A percentile compares a stretch with the other conserved stretches of the same genome.
These are phyloP conservation scores for Dolichotis patagonum DNA, from an alignment of 2,113 vertebrate genomes.

Conservation along the genomic window DNA sequence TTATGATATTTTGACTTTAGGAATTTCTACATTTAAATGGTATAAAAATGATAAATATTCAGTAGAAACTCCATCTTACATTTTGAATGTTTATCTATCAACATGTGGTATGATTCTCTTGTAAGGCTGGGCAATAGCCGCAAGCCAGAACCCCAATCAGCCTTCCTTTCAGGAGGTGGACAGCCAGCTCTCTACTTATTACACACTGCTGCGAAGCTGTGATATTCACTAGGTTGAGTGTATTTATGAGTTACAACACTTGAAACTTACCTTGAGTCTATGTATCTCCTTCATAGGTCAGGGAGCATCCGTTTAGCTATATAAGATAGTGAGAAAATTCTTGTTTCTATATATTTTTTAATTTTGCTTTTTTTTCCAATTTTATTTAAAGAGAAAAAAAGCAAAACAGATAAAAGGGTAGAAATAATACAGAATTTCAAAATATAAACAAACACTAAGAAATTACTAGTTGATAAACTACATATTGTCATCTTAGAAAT, in stretches of 20 bases:
- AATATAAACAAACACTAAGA: no score
- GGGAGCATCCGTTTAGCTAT: background rate
- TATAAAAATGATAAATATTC: background rate
- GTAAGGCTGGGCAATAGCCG: background rate
- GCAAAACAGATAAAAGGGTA: no score
- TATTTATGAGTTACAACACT: background rate
- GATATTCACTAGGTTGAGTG: background rate
- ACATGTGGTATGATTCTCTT: no score
- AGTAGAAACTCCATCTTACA: background rate
- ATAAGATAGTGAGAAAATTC: background rate
- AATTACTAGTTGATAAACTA: no score
- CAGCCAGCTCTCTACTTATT: rapidly evolving
- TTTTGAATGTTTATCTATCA: background rate
- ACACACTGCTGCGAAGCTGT: background rate
- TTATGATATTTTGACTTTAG: background rate
- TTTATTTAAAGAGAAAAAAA: no score
- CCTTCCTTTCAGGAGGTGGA: background rate
- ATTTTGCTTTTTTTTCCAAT: no score
- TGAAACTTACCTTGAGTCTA: background rate
- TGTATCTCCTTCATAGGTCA: no score
- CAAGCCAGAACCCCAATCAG: no score
- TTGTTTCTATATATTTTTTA: background rate
- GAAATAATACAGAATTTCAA: no score
- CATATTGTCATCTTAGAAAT: no score
- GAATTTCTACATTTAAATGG: background rate